phyloP scores from a whole-genome alignment of 2,113 vertebrate species.

The Ginglymostoma cirratum region DNA sequence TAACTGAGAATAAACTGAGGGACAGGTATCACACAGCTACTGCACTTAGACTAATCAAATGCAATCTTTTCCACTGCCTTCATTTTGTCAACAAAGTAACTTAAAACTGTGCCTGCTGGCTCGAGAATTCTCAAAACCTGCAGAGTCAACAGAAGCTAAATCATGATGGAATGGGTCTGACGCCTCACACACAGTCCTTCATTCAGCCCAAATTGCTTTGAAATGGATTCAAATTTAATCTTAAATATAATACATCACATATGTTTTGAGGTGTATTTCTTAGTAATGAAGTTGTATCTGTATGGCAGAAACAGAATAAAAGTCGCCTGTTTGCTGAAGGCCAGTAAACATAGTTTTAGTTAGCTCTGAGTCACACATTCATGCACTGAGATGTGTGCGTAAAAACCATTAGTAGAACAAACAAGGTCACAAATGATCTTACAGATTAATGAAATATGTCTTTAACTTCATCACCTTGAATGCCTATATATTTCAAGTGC shows the following conservation, averaged over 20 bases:
- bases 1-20: neutral
- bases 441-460: neutral
- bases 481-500: conserved; percentile 1
- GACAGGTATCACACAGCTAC: neutral
- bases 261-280: neutral
- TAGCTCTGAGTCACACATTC: neutral
- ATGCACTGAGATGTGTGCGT: neutral
- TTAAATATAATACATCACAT: neutral
- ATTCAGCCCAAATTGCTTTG: conserved; percentile 8
- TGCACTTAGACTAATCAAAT: conserved; percentile 29
- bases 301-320: neutral
- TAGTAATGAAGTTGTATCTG: conserved; percentile 15
- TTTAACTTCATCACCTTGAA: neutral
- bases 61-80: conserved; percentile 8
- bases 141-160: conserved; percentile 26
- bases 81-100: neutral
- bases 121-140: neutral
- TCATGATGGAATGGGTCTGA: conserved; percentile 8
- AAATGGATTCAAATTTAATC: conserved; percentile 12
- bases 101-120: conserved; percentile 4
- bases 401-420: conserved; percentile 19
- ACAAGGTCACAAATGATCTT: neutral
- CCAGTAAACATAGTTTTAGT: neutral
- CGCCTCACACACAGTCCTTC: neutral
- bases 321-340: neutral